phyloP scores from a whole-genome alignment of 2,888 invertebrate genomes.

The Tineola bisselliella region DNA sequence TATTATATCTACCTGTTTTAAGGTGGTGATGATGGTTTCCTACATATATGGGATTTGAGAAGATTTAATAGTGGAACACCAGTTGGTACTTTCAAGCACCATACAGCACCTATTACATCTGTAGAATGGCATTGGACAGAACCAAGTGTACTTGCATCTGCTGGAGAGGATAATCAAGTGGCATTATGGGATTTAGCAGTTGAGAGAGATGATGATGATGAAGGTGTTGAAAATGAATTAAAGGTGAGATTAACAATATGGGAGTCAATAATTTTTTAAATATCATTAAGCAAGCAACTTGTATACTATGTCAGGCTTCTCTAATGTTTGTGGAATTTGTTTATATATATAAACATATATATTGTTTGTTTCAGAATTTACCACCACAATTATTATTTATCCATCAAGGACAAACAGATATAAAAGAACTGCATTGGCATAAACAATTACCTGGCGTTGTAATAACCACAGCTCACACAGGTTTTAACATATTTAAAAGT shows the following conservation, averaged over 20 bases:
- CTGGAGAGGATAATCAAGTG: slow-evolving; percentile 94
- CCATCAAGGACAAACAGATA: slow-evolving; percentile 96
- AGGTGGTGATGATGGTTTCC: slow-evolving; percentile 95
- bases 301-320: neutral
- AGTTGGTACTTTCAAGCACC: slow-evolving; percentile 95
- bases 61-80: slow-evolving; percentile 81
- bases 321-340: no score
- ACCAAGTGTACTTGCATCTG: slow-evolving; percentile 91
- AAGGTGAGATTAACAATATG: slow-evolving; percentile 42
- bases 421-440: slow-evolving; percentile 99
- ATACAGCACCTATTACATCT: slow-evolving; percentile 91
- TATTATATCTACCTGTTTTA: slow-evolving; percentile 18
- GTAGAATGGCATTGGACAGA: slow-evolving; percentile 98
- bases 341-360: no score
- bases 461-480: slow-evolving; percentile 92
- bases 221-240: slow-evolving; percentile 63
- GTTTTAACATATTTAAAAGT: slow-evolving; percentile 97
- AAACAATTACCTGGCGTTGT: slow-evolving; percentile 92
- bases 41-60: slow-evolving; percentile 96
- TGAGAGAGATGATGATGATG: slow-evolving; percentile 77
- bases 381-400: slow-evolving; percentile 97
- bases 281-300: no score
- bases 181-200: slow-evolving; percentile 97
- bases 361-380: slow-evolving; percentile 68
- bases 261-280: no score